These are phyloP conservation scores for Ochlodes sylvanus DNA, from an alignment of 2,888 invertebrate genomes.

Conservation along the genomic window DNA sequence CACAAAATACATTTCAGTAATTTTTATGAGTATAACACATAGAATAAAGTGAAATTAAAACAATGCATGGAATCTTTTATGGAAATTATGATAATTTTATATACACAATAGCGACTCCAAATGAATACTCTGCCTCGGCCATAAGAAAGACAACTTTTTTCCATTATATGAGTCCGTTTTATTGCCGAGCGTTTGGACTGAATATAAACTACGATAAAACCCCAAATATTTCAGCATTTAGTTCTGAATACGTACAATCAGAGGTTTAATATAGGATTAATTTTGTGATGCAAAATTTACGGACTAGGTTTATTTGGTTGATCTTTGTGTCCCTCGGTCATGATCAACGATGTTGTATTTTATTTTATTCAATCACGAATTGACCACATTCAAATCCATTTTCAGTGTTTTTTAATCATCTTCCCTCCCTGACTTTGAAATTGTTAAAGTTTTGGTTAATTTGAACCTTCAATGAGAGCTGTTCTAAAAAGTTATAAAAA, in stretches of 20 bases:
- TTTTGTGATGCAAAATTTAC: background rate
- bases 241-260: constrained; percentile 23
- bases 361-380: too few species aligned
- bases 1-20: too few species aligned
- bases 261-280: constrained; percentile 17
- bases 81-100: background rate
- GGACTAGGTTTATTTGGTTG: background rate
- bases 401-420: too few species aligned
- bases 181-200: constrained; percentile 10
- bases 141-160: constrained; percentile 6
- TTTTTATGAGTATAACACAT: too few species aligned
- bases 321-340: too few species aligned
- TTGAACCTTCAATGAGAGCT: too few species aligned
- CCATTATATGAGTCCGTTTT: constrained; percentile 11
- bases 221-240: constrained; percentile 27
- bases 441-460: too few species aligned
- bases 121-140: constrained; percentile 2
- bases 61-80: background rate
- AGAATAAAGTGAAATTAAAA: too few species aligned
- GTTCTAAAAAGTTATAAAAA: too few species aligned
- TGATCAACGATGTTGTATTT: too few species aligned
- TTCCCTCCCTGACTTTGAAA: too few species aligned
- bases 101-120: background rate
- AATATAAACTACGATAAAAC: constrained; percentile 23
- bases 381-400: too few species aligned